Base-by-base conservation (phyloP, 2,113 vertebrate species). In the Todiramphus chloris region DNA sequence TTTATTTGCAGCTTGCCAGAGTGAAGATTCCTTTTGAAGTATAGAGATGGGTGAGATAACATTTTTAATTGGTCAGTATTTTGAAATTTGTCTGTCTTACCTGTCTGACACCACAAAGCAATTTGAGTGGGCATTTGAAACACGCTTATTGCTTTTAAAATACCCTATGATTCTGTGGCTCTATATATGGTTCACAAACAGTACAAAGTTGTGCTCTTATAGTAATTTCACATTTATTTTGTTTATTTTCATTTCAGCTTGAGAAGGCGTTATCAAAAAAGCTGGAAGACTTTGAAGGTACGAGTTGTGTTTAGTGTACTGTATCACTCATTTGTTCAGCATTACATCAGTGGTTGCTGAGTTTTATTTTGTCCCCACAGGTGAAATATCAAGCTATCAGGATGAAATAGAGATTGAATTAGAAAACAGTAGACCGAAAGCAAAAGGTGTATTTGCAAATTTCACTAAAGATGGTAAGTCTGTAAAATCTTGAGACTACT, bases 231-330 rank as follows among this genome's bases (percentile, higher is more conserved):
- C 2, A 0, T 94, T 91, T 91, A 37, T 94, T 95, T 88, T 87
- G 37, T 97, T 89, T 90, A 33, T 96, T 89, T 91, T 93, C 50
- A 55, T 94, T 95, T 68, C 95, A 99, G 99, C 98, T 99, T 72
- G 99, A 99, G 91, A 97, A 98, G 23, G 99, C 99, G 12, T 97
- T 99, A 96, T 98, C 98, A 59, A 99, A 99, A 92, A 99, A 98
- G 76, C 98, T 99, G 87, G 98, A 98, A 43, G 98, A 99, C n/a
- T 98, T 99, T 16, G 98, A 99, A 99, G 99, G 99, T 99, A 98
- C 88, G 27, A 33, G 11, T 64, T 80, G 28, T 10, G 6, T 72
- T 94, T 88, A 67, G 30, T 41, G 15, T 43, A 30, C 39, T 28
- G 5, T 41, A 33, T 19, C 27, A 50, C 48, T 78, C 20, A 27